Evolutionary conservation across 2,797 vertebrate species (phyloP).

Genomic region (Erethizon dorsatum): DNA sequence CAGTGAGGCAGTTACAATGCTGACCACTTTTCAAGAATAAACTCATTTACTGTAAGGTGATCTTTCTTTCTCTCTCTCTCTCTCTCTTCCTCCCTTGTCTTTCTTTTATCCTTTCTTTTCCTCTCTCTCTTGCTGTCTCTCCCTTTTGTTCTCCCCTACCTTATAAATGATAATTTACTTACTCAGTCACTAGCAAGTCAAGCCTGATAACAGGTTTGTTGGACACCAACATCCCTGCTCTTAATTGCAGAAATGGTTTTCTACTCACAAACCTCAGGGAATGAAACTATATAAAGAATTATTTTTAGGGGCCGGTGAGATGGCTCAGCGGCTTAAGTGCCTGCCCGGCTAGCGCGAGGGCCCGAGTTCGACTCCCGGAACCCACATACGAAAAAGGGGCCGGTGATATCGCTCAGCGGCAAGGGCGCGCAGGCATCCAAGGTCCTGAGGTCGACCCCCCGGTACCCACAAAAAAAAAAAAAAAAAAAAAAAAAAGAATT

Average conservation of each 20-base stretch:
- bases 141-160: background rate
- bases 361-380: no score
- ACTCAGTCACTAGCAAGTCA: background rate
- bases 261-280: background rate
- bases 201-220: background rate
- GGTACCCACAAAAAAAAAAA: no score
- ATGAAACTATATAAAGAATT: background rate
- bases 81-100: background rate
- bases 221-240: background rate
- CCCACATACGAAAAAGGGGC: no score
- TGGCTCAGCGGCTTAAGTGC: no score
- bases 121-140: background rate
- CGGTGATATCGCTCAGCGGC: no score
- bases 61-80: background rate
- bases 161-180: conserved; percentile 1
- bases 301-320: no score
- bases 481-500: no score
- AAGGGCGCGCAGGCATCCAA: no score
- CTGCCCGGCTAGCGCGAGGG: no score
- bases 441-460: no score
- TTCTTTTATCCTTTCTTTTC: background rate
- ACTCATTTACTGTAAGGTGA: background rate
- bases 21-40: conserved; percentile 22
- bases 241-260: conserved; percentile 16
- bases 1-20: background rate